A percentile compares a stretch with the other conserved stretches of the same genome.
phyloP scores from a whole-genome alignment of 2,797 vertebrate species.

The Pyrocephalus nanus region DNA sequence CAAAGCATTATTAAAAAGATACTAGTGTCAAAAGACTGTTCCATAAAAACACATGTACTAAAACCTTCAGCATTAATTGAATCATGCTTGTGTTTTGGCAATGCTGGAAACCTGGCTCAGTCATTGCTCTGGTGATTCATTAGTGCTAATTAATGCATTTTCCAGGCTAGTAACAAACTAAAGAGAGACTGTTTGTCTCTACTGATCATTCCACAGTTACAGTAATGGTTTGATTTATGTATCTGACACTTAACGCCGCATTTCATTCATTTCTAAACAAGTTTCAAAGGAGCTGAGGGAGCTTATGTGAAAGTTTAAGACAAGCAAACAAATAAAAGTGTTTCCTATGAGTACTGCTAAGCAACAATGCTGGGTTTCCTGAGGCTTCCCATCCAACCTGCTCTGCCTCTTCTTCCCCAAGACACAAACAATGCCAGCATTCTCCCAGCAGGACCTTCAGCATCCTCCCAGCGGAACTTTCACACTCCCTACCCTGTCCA shows the following conservation, averaged over 20 bases:
- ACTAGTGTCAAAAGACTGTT: slow-evolving; percentile 59
- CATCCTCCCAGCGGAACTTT: neutral
- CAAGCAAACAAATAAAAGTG: neutral
- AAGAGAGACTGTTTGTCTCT: slow-evolving; percentile 63
- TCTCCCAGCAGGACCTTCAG: neutral
- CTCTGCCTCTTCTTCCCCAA: neutral
- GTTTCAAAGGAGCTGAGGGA: slow-evolving; percentile 25
- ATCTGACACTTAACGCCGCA: slow-evolving; percentile 39
- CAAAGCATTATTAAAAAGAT: slow-evolving; percentile 46
- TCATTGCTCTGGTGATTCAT: slow-evolving; percentile 71
- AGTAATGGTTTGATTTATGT: slow-evolving; percentile 67
- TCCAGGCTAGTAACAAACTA: slow-evolving; percentile 66
- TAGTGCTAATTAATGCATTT: slow-evolving; percentile 79
- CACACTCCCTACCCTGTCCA: fast-evolving
- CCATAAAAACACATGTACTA: slow-evolving; percentile 62
- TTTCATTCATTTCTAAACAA: slow-evolving; percentile 55
- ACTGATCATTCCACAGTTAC: slow-evolving; percentile 73
- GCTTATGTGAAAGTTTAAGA: neutral
- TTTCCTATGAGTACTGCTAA: neutral
- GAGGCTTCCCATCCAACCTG: neutral
- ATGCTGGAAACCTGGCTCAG: slow-evolving; percentile 53
- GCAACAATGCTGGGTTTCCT: neutral
- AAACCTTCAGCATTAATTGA: slow-evolving; percentile 72
- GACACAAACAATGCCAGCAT: fast-evolving
- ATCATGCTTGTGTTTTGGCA: slow-evolving; percentile 71